phyloP scores from a whole-genome alignment of 2,797 vertebrate species.

The Melanotaenia pygmaea region DNA sequence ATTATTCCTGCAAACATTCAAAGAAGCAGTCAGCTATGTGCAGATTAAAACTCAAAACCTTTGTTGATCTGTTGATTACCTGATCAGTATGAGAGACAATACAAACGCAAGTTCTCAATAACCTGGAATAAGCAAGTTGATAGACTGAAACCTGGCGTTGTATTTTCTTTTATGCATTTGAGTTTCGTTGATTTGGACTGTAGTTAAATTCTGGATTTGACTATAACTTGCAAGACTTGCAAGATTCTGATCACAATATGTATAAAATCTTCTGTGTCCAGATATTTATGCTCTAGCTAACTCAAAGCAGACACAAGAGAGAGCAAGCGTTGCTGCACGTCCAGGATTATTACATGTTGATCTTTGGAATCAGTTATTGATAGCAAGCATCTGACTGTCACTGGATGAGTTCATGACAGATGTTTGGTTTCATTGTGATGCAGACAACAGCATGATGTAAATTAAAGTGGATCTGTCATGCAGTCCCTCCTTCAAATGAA shows the following conservation, averaged over 20 bases:
- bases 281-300: background rate
- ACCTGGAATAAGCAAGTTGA: background rate
- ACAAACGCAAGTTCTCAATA: background rate
- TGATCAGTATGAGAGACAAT: background rate
- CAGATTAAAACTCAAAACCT: background rate
- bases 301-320: background rate
- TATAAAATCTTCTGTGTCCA: background rate
- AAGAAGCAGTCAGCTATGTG: background rate
- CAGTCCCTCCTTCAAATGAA: background rate
- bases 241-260: background rate
- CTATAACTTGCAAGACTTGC: background rate
- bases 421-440: conserved; percentile 8
- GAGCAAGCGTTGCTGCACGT: background rate
- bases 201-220: background rate
- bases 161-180: background rate
- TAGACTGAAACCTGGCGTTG: background rate
- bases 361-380: conserved; percentile 10
- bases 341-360: background rate
- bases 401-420: conserved; percentile 24
- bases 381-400: conserved; percentile 3
- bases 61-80: background rate
- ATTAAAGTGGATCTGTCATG: background rate
- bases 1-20: background rate
- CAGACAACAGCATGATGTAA: background rate
- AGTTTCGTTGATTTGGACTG: background rate